A percentile compares a stretch with the other conserved stretches of the same genome.
These are phyloP conservation scores for Eumaeus atala DNA, from an alignment of 1,140 invertebrate species.

Conservation along the genomic window DNA sequence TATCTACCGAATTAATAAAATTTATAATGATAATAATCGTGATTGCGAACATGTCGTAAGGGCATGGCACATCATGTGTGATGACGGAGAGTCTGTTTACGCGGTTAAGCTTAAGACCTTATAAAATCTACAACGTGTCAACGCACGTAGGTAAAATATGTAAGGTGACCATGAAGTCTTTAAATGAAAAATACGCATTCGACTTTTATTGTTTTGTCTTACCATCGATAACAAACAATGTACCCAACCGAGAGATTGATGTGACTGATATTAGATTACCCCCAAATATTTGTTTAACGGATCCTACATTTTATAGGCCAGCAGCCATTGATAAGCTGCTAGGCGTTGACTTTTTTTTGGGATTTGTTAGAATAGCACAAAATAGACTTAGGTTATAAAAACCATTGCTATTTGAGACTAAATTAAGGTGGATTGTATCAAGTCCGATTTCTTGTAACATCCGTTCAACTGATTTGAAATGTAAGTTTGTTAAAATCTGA, in stretches of 20 bases:
- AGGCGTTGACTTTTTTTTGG: constrained; percentile 35
- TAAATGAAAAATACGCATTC: constrained; percentile 22
- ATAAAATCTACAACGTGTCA: constrained; percentile 25
- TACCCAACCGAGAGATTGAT: constrained; percentile 20
- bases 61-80: constrained; percentile 22
- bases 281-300: constrained; percentile 27
- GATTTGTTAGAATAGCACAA: constrained; percentile 27
- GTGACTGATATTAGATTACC: constrained; percentile 24
- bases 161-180: constrained; percentile 24
- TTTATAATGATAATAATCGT: constrained; percentile 22
- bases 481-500: constrained; percentile 5
- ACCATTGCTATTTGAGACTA: constrained; percentile 33
- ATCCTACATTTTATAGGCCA: constrained; percentile 30
- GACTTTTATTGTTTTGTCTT: constrained; percentile 30
- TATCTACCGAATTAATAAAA: constrained; percentile 27
- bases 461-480: background rate
- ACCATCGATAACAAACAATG: constrained; percentile 21
- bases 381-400: constrained; percentile 28
- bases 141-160: constrained; percentile 27
- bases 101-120: constrained; percentile 22
- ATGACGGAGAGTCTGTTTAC: constrained; percentile 20
- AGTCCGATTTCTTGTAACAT: constrained; percentile 23
- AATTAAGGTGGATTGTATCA: constrained; percentile 32
- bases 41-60: constrained; percentile 20
- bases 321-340: constrained; percentile 25